Evolutionary conservation across 2,113 vertebrate genomes (phyloP).

Genomic region (Axis porcinus): DNA sequence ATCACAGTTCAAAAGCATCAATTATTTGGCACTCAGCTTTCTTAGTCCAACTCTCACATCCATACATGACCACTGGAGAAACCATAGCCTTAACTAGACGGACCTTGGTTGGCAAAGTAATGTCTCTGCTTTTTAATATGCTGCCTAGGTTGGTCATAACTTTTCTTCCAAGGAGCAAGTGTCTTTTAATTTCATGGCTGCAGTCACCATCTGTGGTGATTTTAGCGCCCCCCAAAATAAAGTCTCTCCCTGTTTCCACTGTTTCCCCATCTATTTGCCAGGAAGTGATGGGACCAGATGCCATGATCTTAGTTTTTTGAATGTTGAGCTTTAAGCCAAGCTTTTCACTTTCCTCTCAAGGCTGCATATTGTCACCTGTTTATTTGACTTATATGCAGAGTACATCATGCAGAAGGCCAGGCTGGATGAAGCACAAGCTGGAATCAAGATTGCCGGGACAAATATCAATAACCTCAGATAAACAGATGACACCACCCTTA

Average conservation of each 20-base stretch:
- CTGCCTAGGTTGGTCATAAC: background rate
- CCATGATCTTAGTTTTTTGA: no score
- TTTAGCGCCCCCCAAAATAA: no score
- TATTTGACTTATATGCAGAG: background rate
- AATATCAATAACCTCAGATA: background rate
- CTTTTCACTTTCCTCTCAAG: background rate
- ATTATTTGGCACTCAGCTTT: background rate
- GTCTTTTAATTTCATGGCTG: background rate
- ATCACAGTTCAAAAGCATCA: background rate
- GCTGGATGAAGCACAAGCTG: background rate
- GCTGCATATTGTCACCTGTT: background rate
- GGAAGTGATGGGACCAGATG: no score
- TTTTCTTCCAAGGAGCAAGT: background rate
- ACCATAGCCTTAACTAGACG: rapidly evolving
- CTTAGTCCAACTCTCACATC: background rate
- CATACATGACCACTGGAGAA: background rate
- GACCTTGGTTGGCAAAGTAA: background rate
- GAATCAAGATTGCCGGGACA: background rate
- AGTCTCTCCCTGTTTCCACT: no score
- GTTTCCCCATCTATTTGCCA: no score
- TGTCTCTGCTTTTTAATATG: background rate
- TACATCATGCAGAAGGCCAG: background rate
- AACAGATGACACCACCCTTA: background rate
- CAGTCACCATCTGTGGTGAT: no score
- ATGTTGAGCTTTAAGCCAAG: background rate